These are phyloP conservation scores for Agrypnia vestita DNA, from an alignment of 1,140 invertebrate species.

Conservation along the genomic window DNA sequence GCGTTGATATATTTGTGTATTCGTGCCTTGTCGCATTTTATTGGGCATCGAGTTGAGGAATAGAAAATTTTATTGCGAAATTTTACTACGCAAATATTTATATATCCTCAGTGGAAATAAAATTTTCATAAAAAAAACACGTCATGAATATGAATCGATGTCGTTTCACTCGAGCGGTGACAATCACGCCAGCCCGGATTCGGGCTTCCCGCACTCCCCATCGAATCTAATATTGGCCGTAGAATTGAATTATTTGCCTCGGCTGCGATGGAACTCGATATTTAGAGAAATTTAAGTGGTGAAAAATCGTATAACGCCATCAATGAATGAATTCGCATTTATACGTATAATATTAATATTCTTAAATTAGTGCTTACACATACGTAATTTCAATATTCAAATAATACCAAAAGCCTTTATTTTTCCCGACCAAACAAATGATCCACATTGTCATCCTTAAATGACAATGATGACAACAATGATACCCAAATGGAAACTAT, in stretches of 20 bases:
- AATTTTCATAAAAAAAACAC: constrained; percentile 35
- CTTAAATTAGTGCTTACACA: too few species aligned
- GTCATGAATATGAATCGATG: constrained; percentile 38
- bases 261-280: constrained; percentile 32
- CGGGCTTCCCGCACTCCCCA: not conserved
- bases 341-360: too few species aligned
- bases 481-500: too few species aligned
- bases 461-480: too few species aligned
- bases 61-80: constrained; percentile 26
- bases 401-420: too few species aligned
- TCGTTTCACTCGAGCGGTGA: constrained; percentile 10
- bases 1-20: too few species aligned
- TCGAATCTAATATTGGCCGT: constrained; percentile 36
- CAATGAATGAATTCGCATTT: too few species aligned
- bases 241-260: constrained; percentile 39
- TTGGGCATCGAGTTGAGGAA: constrained; percentile 13
- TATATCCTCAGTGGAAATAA: constrained; percentile 12
- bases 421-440: too few species aligned
- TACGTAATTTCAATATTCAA: too few species aligned
- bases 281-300: not conserved
- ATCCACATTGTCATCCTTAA: too few species aligned
- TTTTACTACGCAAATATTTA: constrained; percentile 38
- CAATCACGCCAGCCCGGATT: constrained; percentile 9
- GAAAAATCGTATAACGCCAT: too few species aligned
- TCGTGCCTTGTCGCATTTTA: constrained; percentile 16